Conservation (phyloP, 2,113 vertebrate genomes). For the Carassius auratus region DNA sequence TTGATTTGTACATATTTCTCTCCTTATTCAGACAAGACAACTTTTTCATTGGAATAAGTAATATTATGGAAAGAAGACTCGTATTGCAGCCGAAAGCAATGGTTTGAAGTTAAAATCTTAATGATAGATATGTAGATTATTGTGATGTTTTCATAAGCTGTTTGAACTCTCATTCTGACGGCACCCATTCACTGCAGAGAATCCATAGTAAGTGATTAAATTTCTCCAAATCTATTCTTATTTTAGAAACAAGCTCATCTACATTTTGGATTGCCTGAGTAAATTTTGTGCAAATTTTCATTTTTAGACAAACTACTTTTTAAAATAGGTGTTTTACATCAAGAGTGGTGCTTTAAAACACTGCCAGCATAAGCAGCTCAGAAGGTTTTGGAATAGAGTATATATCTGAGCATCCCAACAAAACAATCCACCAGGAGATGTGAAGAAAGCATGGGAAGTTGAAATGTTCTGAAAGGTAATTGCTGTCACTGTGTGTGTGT, state of each 20-base stretch:
- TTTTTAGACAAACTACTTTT: not conserved
- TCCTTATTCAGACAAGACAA: no score
- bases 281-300: no score
- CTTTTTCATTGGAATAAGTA: no score
- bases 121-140: not conserved
- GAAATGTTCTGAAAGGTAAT: constrained; percentile 27
- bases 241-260: not conserved
- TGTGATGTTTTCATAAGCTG: not conserved
- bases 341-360: not conserved
- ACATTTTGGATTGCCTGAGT: not conserved
- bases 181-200: not conserved
- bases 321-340: not conserved
- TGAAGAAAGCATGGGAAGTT: constrained; percentile 7
- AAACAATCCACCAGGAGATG: constrained; percentile 12
- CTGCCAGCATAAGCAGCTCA: not conserved
- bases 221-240: not conserved
- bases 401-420: not conserved
- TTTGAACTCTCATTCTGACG: not conserved
- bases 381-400: not conserved
- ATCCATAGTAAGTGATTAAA: not conserved
- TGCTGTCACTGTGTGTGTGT: constrained; percentile 22
- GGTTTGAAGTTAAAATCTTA: not conserved
- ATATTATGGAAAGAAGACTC: no score
- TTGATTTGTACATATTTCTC: no score
- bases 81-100: no score